Base-by-base conservation (phyloP, 2,113 vertebrate species). In the Etheostoma spectabile region DNA sequence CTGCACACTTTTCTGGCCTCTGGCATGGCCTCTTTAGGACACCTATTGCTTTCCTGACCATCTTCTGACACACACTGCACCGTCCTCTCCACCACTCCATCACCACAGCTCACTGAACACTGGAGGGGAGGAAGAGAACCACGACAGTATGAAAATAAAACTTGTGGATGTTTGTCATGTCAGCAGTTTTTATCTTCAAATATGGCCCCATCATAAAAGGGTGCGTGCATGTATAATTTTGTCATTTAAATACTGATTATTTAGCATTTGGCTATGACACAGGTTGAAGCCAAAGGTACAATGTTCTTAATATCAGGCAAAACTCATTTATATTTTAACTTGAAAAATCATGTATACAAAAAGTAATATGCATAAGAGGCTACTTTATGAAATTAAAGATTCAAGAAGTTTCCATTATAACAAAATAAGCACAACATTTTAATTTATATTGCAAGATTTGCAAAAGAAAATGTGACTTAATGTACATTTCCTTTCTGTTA, bases 81-180 rank as follows among this genome's bases (percentile, higher is more conserved):
- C 0, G 95, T 96, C 64, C 98, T 95, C 68, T 97, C 96, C 94
- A 94, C 96, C 88, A 96, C 92, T n/a, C 98, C 98, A 0, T 91
- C 74, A 2, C 97, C 97, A 73, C 98, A 99, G 76, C 95, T 96
- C 78, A 92, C 95, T 0, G 98, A 98, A 83, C 98, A 99, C 98
- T 99, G 84, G 30, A 0, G 51, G 12, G 72, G 51, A 66, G 68
- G 10, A 48, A 15, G 15, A 42, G 18, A 79, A 77, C 21, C 16
- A 21, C 12, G 45, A 45, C 46, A 55, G 62, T 18, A 35, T 27
- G 22, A 74, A 62, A 75, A 65, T 38, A 24, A 73, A 56, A 72
- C 65, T 61, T 49, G 30, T 22, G 33, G 45, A 56, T 30, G 48
- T 77, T 55, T 27, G 72, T 14, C 46, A 49, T 62, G 49, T 61